These are phyloP conservation scores for Melieria omissa DNA, from an alignment of 2,888 invertebrate species.

Conservation along the genomic window DNA sequence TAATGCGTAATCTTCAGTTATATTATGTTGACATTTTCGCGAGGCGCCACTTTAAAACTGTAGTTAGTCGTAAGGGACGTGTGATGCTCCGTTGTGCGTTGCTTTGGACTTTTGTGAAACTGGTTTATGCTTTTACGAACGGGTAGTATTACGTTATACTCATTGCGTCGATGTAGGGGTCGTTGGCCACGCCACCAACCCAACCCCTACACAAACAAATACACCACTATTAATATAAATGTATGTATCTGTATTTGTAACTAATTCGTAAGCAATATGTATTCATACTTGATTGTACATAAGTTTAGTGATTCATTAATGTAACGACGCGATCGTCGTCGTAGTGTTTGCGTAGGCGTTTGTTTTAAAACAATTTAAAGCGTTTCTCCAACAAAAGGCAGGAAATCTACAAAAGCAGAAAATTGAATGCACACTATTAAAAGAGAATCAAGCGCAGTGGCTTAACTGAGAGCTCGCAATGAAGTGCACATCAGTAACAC, in stretches of 20 bases:
- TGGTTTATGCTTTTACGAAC: slow-evolving; percentile 20
- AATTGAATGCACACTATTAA: slow-evolving; percentile 1
- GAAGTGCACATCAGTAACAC: not conserved
- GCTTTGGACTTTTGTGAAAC: not conserved
- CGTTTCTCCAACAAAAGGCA: not conserved
- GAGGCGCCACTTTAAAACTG: too few relatives aligned
- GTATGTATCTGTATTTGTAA: slow-evolving; percentile 18
- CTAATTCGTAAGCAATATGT: not conserved
- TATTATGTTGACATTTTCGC: not conserved
- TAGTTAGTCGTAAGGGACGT: not conserved
- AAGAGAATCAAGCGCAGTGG: not conserved
- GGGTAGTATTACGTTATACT: slow-evolving; percentile 24
- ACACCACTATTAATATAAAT: slow-evolving; percentile 17
- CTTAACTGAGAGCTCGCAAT: not conserved
- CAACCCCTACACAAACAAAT: slow-evolving; percentile 19
- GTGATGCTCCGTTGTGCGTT: not conserved
- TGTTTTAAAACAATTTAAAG: not conserved
- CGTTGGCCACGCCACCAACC: not conserved
- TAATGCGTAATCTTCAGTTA: not conserved
- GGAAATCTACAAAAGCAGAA: not conserved
- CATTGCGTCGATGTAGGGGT: not conserved
- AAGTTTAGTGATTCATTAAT: too few relatives aligned
- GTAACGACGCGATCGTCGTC: not conserved
- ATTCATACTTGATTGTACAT: slow-evolving; percentile 1
- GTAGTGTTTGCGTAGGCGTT: slow-evolving; percentile 13